These are phyloP conservation scores for Serinus canaria DNA, from an alignment of 2,113 vertebrate species.

Conservation along the genomic window DNA sequence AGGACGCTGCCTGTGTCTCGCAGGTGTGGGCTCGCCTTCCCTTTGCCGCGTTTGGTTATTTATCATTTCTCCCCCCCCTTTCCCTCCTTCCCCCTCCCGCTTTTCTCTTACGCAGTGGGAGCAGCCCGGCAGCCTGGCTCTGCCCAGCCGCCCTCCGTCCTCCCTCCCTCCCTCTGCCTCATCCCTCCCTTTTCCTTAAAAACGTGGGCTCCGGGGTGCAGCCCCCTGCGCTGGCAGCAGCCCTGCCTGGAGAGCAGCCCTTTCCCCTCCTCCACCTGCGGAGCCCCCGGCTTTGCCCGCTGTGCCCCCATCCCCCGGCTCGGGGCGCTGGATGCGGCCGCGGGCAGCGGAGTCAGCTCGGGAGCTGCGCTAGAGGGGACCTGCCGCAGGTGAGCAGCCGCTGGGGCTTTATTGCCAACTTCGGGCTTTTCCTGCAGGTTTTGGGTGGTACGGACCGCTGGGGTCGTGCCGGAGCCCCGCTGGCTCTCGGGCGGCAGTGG, in stretches of 20 bases:
- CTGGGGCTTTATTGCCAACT: background rate
- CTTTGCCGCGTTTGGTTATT: background rate
- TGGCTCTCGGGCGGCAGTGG: accelerated
- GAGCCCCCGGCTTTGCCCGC: background rate
- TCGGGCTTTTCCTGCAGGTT: background rate
- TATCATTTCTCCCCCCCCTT: background rate
- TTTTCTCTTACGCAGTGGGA: slow-evolving; percentile 45
- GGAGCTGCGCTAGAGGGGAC: background rate
- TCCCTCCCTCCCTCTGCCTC: background rate
- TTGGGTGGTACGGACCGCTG: accelerated
- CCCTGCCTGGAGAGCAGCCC: background rate
- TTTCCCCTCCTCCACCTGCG: background rate
- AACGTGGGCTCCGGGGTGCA: slow-evolving; percentile 4
- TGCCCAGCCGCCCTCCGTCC: slow-evolving; percentile 44
- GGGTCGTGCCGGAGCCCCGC: background rate
- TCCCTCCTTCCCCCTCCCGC: background rate
- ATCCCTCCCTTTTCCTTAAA: slow-evolving; percentile 53
- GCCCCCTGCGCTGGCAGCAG: slow-evolving; percentile 23
- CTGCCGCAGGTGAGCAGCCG: background rate
- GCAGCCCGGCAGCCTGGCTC: slow-evolving; percentile 43
- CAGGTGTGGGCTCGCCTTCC: background rate
- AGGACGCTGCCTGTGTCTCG: background rate
- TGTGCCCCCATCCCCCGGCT: background rate
- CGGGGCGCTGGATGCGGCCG: background rate
- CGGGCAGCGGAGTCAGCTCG: background rate